A percentile compares a stretch with the other conserved stretches of the same genome.
These are phyloP conservation scores for Hypocryptadius cinnamomeus DNA, from an alignment of 2,113 vertebrate species.

Conservation along the genomic window DNA sequence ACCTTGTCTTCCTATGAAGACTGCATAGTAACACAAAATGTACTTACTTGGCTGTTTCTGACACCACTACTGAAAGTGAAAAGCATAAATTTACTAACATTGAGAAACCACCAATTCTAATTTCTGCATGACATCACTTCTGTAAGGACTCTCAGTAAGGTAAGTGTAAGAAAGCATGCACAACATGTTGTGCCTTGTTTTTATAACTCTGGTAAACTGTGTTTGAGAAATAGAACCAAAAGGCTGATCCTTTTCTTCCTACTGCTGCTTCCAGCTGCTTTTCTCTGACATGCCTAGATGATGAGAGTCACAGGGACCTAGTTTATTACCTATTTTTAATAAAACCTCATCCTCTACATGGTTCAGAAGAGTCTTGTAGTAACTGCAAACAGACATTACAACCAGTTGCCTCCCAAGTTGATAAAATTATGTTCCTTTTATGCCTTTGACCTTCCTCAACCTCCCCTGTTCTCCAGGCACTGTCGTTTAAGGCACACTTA, in stretches of 20 bases:
- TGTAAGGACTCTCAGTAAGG: not conserved
- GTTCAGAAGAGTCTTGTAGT: not conserved
- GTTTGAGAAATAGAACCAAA: not conserved
- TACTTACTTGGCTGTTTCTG: not conserved
- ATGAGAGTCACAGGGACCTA: not conserved
- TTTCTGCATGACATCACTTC: not conserved
- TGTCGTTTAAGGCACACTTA: not conserved
- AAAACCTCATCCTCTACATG: not conserved
- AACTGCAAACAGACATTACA: not conserved
- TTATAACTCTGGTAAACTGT: not conserved
- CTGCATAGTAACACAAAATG: not conserved
- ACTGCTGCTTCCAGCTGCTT: not conserved
- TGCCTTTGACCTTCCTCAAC: not conserved
- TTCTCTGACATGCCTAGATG: not conserved
- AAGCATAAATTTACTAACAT: not conserved
- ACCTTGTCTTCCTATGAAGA: not conserved
- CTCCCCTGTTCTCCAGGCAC: not conserved
- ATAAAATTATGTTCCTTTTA: not conserved
- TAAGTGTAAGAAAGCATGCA: not conserved
- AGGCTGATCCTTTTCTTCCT: not conserved
- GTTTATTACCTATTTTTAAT: not conserved
- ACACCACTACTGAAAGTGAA: not conserved
- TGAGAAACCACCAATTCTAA: not conserved
- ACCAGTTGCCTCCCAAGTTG: not conserved
- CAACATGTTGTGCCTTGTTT: not conserved